A percentile compares a stretch with the other conserved stretches of the same genome.
These are phyloP conservation scores for Lerema accius DNA, from an alignment of 1,140 invertebrate species.

Conservation along the genomic window DNA sequence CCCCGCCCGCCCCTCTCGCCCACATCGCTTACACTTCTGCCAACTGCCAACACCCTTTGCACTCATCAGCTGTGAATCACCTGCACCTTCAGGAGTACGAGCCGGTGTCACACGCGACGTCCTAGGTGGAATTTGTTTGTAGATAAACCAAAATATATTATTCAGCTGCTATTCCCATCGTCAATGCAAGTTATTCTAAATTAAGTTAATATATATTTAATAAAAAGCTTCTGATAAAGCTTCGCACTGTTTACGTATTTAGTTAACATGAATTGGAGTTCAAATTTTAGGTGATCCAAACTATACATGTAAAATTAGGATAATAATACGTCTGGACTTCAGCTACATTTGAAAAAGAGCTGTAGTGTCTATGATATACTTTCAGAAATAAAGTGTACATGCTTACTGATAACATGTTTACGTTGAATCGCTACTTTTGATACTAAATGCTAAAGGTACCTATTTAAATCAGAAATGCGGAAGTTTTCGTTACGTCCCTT, in stretches of 20 bases:
- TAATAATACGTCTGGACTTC: too few species aligned
- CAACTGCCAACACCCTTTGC: conserved; percentile 73
- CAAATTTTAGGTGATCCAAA: too few species aligned
- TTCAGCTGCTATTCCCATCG: too few species aligned
- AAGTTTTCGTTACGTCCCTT: neutral
- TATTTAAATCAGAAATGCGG: conserved; percentile 18
- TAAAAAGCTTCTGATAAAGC: too few species aligned
- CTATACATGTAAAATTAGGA: too few species aligned
- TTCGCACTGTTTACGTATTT: too few species aligned
- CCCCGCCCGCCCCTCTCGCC: conserved; percentile 79
- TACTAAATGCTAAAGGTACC: neutral
- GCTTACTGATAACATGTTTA: neutral
- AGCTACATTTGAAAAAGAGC: too few species aligned
- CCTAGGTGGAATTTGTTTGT: neutral
- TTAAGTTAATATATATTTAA: too few species aligned
- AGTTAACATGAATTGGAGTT: too few species aligned
- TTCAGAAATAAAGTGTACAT: too few species aligned
- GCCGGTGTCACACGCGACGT: neutral
- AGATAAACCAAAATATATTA: conserved; percentile 3
- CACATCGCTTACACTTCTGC: conserved; percentile 70
- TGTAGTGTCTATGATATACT: too few species aligned
- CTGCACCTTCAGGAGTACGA: conserved; percentile 59
- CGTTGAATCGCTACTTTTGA: neutral
- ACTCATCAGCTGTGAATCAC: conserved; percentile 78
- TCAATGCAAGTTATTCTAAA: too few species aligned